Conservation (phyloP, 2,113 vertebrate species). For the Macrotus californicus region DNA sequence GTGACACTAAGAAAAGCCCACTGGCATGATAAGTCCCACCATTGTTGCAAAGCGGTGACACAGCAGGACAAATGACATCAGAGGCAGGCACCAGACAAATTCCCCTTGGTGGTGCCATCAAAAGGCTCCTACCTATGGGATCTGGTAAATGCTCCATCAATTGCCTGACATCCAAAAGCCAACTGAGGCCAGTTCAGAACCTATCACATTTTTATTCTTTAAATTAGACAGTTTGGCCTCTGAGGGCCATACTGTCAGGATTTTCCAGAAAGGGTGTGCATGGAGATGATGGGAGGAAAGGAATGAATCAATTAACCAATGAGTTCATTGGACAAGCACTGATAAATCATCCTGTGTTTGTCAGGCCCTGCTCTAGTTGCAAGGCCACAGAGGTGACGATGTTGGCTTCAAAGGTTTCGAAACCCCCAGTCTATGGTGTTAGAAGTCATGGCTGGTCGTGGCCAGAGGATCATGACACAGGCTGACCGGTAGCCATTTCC, state of each 20-base stretch:
- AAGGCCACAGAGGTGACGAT: background rate
- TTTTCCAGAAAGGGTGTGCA: background rate
- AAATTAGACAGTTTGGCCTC: background rate
- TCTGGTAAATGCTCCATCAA: background rate
- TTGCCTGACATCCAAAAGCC: background rate
- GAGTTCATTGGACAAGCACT: background rate
- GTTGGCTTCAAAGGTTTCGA: background rate
- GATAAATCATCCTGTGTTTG: background rate
- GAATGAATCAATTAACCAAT: background rate
- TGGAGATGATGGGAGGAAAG: background rate
- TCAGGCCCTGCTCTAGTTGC: background rate
- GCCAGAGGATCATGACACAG: too few relatives aligned
- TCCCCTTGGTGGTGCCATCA: accelerated
- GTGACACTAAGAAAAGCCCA: background rate
- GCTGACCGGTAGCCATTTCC: too few relatives aligned
- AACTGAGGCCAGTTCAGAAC: background rate
- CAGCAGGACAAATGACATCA: accelerated
- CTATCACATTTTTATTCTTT: background rate
- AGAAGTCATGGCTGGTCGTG: background rate
- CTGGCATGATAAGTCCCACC: background rate
- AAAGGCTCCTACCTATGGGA: background rate
- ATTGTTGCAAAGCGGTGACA: accelerated
- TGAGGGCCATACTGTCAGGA: background rate
- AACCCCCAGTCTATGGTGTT: background rate
- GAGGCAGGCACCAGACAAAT: background rate